Conservation (phyloP, 2,888 invertebrate species). For the Heliconius erato region DNA sequence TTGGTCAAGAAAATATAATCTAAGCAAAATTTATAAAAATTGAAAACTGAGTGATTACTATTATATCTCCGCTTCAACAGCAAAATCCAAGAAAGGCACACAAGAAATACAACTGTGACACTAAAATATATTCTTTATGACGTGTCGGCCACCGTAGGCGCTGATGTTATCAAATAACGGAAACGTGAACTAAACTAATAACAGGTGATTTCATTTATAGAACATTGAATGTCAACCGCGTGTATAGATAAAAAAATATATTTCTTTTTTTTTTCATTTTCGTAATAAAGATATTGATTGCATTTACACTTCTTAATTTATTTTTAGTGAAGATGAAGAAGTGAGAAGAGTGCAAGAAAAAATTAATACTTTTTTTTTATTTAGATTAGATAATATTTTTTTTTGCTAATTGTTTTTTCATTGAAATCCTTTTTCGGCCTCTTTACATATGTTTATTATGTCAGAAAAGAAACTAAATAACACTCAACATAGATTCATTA, state of each 20-base stretch:
- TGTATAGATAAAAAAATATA: background rate
- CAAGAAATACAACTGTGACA: background rate
- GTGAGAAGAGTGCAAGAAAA: too few species aligned
- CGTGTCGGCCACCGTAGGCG: slow-evolving; percentile 18
- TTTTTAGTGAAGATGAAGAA: too few species aligned
- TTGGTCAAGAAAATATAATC: too few species aligned
- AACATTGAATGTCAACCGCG: background rate
- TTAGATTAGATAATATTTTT: too few species aligned
- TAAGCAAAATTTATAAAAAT: background rate
- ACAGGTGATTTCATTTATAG: slow-evolving; percentile 26
- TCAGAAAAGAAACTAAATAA: too few species aligned
- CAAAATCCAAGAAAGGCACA: background rate
- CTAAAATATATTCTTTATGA: slow-evolving; percentile 13
- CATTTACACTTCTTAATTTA: too few species aligned
- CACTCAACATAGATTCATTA: too few species aligned
- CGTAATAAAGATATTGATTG: too few species aligned
- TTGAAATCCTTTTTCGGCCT: too few species aligned
- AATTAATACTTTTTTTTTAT: too few species aligned
- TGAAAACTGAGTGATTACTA: background rate
- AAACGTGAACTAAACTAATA: slow-evolving; percentile 23
- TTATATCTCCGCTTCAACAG: background rate
- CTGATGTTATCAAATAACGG: slow-evolving; percentile 34
- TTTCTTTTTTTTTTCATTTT: background rate
- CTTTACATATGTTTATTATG: too few species aligned
- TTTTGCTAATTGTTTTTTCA: too few species aligned